A percentile compares a stretch with the other conserved stretches of the same genome.
phyloP scores from a whole-genome alignment of 1,140 invertebrate genomes.

The Belonocnema kinseyi region DNA sequence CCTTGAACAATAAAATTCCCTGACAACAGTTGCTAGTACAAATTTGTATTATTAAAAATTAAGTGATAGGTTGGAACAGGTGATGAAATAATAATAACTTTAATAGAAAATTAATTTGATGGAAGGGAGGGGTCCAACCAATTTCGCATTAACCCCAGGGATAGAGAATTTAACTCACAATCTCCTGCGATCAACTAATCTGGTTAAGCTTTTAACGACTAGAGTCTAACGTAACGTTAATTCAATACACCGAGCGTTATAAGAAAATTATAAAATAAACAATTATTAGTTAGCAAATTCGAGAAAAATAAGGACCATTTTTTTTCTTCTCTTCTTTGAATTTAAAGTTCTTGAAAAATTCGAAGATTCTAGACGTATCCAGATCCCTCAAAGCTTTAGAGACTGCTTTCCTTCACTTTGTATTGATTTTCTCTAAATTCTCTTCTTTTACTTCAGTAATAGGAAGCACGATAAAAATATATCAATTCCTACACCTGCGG shows the following conservation, averaged over 20 bases:
- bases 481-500: conserved; percentile 16
- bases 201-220: conserved; percentile 1
- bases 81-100: not conserved
- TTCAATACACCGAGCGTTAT: not conserved
- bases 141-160: conserved; percentile 23
- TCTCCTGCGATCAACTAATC: conserved; percentile 15
- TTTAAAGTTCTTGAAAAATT: not conserved
- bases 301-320: not conserved
- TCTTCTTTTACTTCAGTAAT: conserved; percentile 12
- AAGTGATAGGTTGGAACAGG: too few species aligned
- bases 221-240: conserved; percentile 12
- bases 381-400: not conserved
- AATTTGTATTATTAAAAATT: too few species aligned
- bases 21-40: too few species aligned
- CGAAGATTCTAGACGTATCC: not conserved
- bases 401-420: not conserved
- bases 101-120: not conserved
- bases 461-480: conserved; percentile 9
- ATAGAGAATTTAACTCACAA: conserved; percentile 7
- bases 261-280: not conserved
- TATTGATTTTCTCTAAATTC: not conserved
- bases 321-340: not conserved
- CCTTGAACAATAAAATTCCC: too few species aligned
- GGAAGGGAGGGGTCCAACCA: not conserved
- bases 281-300: not conserved